Evolutionary conservation across 1,140 invertebrate species (phyloP), one percentile per base, ranked within the genome.

Genomic region (Heterodera carotae): DNA sequence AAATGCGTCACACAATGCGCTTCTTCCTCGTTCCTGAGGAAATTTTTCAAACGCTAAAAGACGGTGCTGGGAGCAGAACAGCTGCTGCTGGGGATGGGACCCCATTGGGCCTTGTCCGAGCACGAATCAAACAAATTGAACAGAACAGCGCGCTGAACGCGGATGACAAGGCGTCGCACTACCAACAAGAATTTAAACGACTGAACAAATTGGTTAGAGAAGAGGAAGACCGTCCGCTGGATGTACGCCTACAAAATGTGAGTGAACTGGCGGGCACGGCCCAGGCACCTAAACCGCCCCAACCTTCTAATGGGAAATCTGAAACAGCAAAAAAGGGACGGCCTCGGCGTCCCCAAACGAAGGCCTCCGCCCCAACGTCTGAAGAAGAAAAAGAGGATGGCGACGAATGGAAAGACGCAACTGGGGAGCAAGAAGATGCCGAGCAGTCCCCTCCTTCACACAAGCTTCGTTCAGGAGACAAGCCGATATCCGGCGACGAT

Each of bases 11-110:
- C 69, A 31, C 73, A 75, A 75, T 29, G 36, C 66, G 73, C 7
- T 69, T 77, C 79, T 31, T 77, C 18, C 39, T 77, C 15, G 25
- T 77, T n/a, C 76, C 76, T 34, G 76, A 77, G 69, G 76, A 77
- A 29, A 25, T 75, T 59, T 71, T 56, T 12, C 25, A 71, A 15
- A 12, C 18, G 15, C 29, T 71, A n/a, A n/a, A n/a, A n/a, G n/a
- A n/a, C n/a, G n/a, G n/a, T n/a, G n/a, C n/a, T n/a, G n/a, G n/a
- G n/a, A n/a, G n/a, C n/a, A n/a, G 15, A 59, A 36, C 31, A 60
- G 39, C 22, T 5, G 29, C 29, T 31, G 36, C 25, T 2, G 53
- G 27, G 2, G 27, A 33, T 43, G 69, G 69, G 0, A 71, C 36
- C 31, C 15, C 69, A 36, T 29, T 71, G 5, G 36, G 69, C 8